phyloP scores from a whole-genome alignment of 1,140 invertebrate genomes.

The Bombus waltoni region DNA sequence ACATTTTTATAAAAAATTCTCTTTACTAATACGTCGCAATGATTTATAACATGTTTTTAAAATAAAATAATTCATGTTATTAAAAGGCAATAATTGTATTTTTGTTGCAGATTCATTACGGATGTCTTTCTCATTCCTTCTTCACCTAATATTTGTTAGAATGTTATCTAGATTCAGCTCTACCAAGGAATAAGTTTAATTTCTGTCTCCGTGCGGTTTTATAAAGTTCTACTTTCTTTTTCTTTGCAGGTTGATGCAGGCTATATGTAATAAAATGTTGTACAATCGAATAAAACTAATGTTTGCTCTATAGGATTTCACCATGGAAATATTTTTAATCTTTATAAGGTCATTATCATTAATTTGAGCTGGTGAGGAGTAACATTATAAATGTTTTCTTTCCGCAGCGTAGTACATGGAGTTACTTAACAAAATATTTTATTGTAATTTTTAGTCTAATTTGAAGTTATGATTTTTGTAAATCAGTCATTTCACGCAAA shows the following conservation, averaged over 20 bases:
- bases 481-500: not conserved
- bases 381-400: not conserved
- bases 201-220: not conserved
- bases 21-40: not conserved
- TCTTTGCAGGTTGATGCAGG: constrained; percentile 13
- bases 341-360: not conserved
- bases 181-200: too few species aligned
- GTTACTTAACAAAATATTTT: not conserved
- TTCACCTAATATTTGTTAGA: not conserved
- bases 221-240: not conserved
- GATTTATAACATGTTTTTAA: not conserved
- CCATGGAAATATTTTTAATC: not conserved
- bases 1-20: not conserved
- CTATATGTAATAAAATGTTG: not conserved
- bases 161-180: constrained; percentile 1
- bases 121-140: not conserved
- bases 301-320: constrained; percentile 6
- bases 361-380: not conserved
- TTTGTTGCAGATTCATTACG: constrained; percentile 10
- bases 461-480: not conserved
- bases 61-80: not conserved
- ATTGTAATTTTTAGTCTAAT: constrained; percentile 13
- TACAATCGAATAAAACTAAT: not conserved
- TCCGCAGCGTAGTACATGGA: not conserved
- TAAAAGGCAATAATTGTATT: constrained; percentile 1